Evolutionary conservation across 2,797 vertebrate species (phyloP).

Genomic region (Trichosurus vulpecula): DNA sequence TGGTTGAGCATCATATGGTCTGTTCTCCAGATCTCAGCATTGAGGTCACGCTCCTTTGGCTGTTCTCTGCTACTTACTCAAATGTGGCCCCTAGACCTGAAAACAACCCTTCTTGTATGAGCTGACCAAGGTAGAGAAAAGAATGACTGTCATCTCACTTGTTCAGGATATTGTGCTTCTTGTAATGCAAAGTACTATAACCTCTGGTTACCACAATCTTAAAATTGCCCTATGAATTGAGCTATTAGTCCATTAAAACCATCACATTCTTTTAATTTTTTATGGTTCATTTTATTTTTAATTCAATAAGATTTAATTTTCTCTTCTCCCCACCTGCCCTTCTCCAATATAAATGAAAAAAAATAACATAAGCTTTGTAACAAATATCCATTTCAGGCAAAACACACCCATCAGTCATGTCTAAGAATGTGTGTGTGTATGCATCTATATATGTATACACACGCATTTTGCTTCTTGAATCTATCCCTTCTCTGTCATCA

Average conservation of each 20-base stretch:
- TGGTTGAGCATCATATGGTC: background rate
- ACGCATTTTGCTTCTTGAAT: background rate
- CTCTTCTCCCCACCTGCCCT: background rate
- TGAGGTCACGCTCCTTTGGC: background rate
- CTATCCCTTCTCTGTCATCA: background rate
- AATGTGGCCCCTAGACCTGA: background rate
- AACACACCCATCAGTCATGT: background rate
- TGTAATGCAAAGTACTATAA: background rate
- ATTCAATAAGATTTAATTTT: background rate
- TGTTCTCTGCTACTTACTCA: background rate
- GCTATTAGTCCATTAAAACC: background rate
- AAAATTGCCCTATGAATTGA: background rate
- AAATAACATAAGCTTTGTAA: background rate
- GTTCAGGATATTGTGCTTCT: background rate
- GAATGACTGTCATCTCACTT: background rate
- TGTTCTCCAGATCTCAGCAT: background rate
- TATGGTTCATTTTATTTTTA: background rate
- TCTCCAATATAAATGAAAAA: no score
- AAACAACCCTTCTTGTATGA: background rate
- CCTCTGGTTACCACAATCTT: background rate
- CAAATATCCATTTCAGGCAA: background rate
- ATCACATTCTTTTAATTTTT: background rate
- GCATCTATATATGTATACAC: no score
- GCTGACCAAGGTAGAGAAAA: background rate
- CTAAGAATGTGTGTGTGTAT: background rate